Percentiles rank a stretch among this genome's conserved stretches.
Conservation (phyloP, 1,140 invertebrate genomes). For the Macrostomum lignano region DNA sequence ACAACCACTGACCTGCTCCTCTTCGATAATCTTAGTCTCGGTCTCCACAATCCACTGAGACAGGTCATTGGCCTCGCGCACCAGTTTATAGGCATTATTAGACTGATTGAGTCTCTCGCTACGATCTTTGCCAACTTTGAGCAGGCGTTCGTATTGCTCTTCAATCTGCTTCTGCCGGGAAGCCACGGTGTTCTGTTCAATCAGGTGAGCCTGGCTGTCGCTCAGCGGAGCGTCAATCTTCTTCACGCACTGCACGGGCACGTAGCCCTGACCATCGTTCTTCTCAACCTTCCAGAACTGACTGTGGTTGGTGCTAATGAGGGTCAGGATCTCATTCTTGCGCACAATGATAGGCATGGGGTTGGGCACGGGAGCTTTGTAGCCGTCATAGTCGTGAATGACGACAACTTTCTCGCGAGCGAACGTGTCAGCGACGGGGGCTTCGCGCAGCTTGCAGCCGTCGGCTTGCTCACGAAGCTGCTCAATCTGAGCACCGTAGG, state of each 20-base stretch:
- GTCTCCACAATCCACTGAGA: constrained; percentile 93
- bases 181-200: constrained; percentile 43
- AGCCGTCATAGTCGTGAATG: constrained; percentile 85
- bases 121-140: constrained; percentile 58
- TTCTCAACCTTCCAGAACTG: constrained; percentile 99
- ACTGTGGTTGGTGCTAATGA: constrained; percentile 95
- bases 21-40: constrained; percentile 36
- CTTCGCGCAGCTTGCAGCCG: constrained; percentile 67
- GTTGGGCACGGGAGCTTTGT: constrained; percentile 87
- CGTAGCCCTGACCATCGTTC: constrained; percentile 70
- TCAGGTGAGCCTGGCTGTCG: constrained; percentile 74
- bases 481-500: constrained; percentile 63
- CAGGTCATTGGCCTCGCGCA: constrained; percentile 86
- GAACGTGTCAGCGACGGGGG: constrained; percentile 65
- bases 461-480: constrained; percentile 66
- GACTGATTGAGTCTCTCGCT: constrained; percentile 85
- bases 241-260: constrained; percentile 96
- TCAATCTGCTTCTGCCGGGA: constrained; percentile 74
- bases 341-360: too few relatives aligned
- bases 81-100: constrained; percentile 79
- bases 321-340: constrained; percentile 76
- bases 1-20: too few relatives aligned
- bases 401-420: constrained; percentile 66
- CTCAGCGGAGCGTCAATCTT: constrained; percentile 59
- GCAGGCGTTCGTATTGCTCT: constrained; percentile 44